Percentiles rank a stretch among this genome's conserved stretches.
These are phyloP conservation scores for Zosterops hypoxanthus DNA, from an alignment of 2,113 vertebrate species.

Conservation along the genomic window DNA sequence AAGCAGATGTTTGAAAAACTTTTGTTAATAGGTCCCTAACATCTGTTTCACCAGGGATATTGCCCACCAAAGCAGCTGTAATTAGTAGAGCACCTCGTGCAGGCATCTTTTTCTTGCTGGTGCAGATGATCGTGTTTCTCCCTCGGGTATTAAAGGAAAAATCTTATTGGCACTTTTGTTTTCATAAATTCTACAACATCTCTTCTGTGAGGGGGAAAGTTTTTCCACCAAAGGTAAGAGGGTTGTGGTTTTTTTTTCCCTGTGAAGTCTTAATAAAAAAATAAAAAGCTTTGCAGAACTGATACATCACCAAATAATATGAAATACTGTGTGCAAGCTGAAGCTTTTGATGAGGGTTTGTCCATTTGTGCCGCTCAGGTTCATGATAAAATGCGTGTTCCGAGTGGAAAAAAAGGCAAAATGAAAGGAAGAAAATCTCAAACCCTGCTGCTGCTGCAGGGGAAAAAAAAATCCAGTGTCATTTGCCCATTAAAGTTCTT, in stretches of 20 bases:
- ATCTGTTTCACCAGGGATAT: conserved; percentile 77
- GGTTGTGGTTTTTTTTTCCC: not conserved
- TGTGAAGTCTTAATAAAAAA: not conserved
- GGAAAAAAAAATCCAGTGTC: not conserved
- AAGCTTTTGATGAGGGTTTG: not conserved
- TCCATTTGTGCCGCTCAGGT: not conserved
- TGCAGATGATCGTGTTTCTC: conserved; percentile 69
- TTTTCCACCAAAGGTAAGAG: not conserved
- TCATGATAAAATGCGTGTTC: conserved; percentile 37
- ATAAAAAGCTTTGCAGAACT: not conserved
- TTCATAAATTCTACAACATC: conserved; percentile 56
- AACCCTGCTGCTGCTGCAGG: not conserved
- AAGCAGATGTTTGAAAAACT: conserved; percentile 90
- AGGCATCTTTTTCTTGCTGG: conserved; percentile 61
- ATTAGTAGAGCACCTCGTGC: conserved; percentile 73
- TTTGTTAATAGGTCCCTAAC: conserved; percentile 83
- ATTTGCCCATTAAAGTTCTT: conserved; percentile 32
- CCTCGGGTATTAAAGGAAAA: conserved; percentile 50
- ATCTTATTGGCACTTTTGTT: conserved; percentile 68
- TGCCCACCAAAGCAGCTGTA: conserved; percentile 81
- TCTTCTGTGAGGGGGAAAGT: conserved; percentile 28
- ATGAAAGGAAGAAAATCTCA: conserved; percentile 25
- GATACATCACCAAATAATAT: not conserved
- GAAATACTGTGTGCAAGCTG: not conserved
- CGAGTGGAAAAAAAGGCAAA: conserved; percentile 5